phyloP scores from a whole-genome alignment of 1,140 invertebrate genomes.

The Aphis gossypii region DNA sequence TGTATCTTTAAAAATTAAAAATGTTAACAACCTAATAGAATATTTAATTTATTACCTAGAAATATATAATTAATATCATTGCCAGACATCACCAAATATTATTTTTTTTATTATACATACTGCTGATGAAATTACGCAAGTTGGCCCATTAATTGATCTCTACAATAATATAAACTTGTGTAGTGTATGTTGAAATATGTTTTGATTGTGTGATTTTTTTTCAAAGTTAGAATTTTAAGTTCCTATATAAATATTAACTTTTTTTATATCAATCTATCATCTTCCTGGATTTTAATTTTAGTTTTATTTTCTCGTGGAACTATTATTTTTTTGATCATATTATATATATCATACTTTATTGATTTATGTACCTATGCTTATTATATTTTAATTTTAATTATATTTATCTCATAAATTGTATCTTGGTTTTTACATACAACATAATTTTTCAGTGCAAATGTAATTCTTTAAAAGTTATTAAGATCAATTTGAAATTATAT shows the following conservation, averaged over 20 bases:
- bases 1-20: not conserved
- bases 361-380: not conserved
- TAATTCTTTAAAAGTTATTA: not conserved
- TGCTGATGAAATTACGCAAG: not conserved
- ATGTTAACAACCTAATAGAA: slow-evolving; percentile 4
- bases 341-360: not conserved
- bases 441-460: not conserved
- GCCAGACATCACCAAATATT: slow-evolving; percentile 33
- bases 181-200: slow-evolving; percentile 17
- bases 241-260: slow-evolving; percentile 48
- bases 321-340: not conserved
- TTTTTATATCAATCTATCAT: slow-evolving; percentile 31
- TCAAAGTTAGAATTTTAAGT: slow-evolving; percentile 46
- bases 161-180: not conserved
- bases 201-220: slow-evolving; percentile 47
- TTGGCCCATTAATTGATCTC: slow-evolving; percentile 41
- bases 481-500: not conserved
- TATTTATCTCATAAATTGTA: not conserved
- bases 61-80: slow-evolving; percentile 17
- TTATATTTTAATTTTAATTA: not conserved
- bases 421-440: not conserved
- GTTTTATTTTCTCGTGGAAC: not conserved
- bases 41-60: slow-evolving; percentile 1
- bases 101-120: not conserved
- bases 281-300: slow-evolving; percentile 40